Evolutionary conservation across 2,113 vertebrate genomes (phyloP).

Genomic region (Cyprinus carpio): DNA sequence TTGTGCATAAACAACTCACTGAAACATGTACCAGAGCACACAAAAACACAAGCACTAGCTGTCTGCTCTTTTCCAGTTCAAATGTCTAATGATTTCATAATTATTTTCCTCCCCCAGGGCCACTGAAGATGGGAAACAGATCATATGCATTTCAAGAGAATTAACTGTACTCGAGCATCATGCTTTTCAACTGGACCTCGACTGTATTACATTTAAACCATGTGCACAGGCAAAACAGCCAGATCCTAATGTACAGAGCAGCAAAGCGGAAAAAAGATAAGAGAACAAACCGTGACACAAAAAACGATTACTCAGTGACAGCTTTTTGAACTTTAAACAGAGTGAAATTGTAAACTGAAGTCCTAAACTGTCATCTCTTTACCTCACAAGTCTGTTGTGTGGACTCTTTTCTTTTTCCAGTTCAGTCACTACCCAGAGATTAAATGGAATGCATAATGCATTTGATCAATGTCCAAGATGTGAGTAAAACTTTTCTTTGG

Average conservation of each 20-base stretch:
- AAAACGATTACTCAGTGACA: not conserved
- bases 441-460: not conserved
- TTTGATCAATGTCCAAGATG: not conserved
- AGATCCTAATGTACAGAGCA: not conserved
- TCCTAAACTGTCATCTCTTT: not conserved
- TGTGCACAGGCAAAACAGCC: not conserved
- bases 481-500: not conserved
- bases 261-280: not conserved
- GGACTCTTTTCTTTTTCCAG: not conserved
- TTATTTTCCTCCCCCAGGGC: constrained; percentile 10
- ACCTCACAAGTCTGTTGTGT: not conserved
- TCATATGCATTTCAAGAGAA: not conserved
- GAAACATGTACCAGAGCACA: not conserved
- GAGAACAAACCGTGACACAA: not conserved
- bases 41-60: not conserved
- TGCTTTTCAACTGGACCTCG: not conserved
- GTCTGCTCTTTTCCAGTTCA: not conserved
- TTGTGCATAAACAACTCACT: not conserved
- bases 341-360: not conserved
- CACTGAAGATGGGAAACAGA: constrained; percentile 22
- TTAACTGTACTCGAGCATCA: not conserved
- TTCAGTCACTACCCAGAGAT: not conserved
- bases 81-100: constrained; percentile 15
- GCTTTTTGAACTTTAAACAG: not conserved
- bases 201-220: not conserved